A percentile compares a stretch with the other conserved stretches of the same genome.
Evolutionary conservation across 2,113 vertebrate species (phyloP).

Genomic region (Eidolon helvum): DNA sequence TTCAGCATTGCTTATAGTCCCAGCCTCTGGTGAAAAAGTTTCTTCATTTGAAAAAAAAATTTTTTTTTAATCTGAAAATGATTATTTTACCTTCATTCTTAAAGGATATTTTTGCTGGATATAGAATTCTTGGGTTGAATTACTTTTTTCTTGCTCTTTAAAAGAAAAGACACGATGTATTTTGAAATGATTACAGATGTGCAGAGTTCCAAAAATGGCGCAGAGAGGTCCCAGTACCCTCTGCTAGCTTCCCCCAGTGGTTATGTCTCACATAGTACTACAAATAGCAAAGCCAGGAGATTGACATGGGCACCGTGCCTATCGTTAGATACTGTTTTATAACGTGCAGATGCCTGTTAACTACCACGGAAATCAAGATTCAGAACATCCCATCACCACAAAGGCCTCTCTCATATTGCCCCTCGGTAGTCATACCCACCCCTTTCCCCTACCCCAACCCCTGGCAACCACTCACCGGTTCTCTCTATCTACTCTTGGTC

Average conservation of each 20-base stretch:
- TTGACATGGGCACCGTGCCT: rapidly evolving
- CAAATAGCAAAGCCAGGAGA: neutral
- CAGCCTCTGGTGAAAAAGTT: neutral
- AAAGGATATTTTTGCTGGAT: neutral
- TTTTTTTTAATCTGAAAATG: neutral
- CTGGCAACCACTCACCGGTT: neutral
- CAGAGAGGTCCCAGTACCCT: neutral
- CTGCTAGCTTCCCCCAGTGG: too few species aligned
- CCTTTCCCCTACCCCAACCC: rapidly evolving
- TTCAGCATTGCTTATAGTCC: neutral
- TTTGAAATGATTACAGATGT: neutral
- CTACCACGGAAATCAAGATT: too few species aligned
- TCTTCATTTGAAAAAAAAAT: neutral
- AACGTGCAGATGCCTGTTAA: neutral
- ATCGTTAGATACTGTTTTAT: neutral
- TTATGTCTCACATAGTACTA: rapidly evolving
- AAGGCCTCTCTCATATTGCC: neutral
- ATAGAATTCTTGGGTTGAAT: neutral
- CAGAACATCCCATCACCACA: neutral
- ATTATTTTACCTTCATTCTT: neutral
- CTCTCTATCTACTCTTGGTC: neutral
- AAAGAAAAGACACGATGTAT: neutral
- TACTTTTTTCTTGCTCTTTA: neutral
- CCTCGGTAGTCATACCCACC: neutral
- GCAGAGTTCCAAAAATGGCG: neutral